Evolutionary conservation across 2,113 vertebrate genomes (phyloP), one percentile per base, ranked within the genome.

Genomic region (Pachypanchax playfairii): DNA sequence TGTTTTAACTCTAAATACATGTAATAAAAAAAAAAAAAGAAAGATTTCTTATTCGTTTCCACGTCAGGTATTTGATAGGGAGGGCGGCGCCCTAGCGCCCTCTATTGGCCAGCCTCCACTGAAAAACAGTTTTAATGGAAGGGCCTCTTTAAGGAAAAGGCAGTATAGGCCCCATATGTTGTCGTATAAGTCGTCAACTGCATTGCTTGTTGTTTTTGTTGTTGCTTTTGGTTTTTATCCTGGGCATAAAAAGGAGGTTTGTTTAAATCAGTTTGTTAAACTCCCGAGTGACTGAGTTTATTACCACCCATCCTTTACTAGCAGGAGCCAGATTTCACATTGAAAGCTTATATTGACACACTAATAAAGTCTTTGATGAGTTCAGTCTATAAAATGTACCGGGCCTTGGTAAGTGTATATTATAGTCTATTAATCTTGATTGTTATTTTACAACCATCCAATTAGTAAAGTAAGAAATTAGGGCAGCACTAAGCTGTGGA

Each of bases 351-450:
- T 69, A 87, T 70, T 80, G 70, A 50, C 69, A 52, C 54, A 24
- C 49, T 84, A 78, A 85, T 83, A 79, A 80, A 80, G 77, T 81
- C 76, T 77, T 70, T 46, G 47, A 75, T 77, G 78, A 83, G 42
- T 12, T 6, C 25, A 28, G 58, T 51, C 61, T 51, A 59, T 71
- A 78, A 67, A 59, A 18, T 29, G 41, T 35, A 48, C n/a, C n/a
- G n/a, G n/a, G n/a, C n/a, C 62, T 73, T 56, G 51, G 50, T 0
- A 28, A 44, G 54, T 42, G 60, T 65, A 71, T 68, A 80, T 75
- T 76, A 70, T 67, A 78, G 33, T 64, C 78, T 66, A 82, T 86
- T 88, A 75, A 74, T 85, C 80, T 82, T 80, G 71, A 88, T 85
- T 86, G 70, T 83, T 77, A 78, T 78, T 87, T 87, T 71, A 83